Conservation (phyloP, 2,888 invertebrate species). For the Phasia obesa region DNA sequence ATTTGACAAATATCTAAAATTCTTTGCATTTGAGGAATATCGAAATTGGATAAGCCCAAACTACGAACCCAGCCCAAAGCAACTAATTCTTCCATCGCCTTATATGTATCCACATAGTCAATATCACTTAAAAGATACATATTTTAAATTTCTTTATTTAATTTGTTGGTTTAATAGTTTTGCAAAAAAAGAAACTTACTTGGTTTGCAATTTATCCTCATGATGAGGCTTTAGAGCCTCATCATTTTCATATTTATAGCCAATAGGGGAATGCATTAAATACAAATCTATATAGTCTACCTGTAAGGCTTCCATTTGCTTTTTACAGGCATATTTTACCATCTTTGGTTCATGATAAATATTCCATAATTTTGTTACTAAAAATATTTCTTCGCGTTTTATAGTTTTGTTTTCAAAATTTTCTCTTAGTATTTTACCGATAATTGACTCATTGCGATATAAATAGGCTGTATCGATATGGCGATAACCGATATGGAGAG, state of each 20-base stretch:
- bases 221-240: slow-evolving; percentile 74
- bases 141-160: neutral
- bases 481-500: slow-evolving; percentile 88
- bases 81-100: slow-evolving; percentile 89
- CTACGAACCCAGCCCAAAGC: slow-evolving; percentile 87
- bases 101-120: slow-evolving; percentile 90
- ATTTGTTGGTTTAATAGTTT: neutral
- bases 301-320: slow-evolving; percentile 85
- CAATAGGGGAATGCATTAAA: slow-evolving; percentile 91
- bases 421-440: slow-evolving; percentile 85
- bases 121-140: slow-evolving; percentile 83
- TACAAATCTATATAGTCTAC: slow-evolving; percentile 90
- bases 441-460: slow-evolving; percentile 87
- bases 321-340: slow-evolving; percentile 83
- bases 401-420: slow-evolving; percentile 85
- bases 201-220: slow-evolving; percentile 73
- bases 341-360: slow-evolving; percentile 74
- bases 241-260: slow-evolving; percentile 83
- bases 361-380: slow-evolving; percentile 84
- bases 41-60: slow-evolving; percentile 94
- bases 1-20: slow-evolving; percentile 86
- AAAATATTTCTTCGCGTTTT: slow-evolving; percentile 86
- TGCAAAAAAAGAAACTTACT: slow-evolving; percentile 69
- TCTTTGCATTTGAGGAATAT: slow-evolving; percentile 88
- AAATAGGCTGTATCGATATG: slow-evolving; percentile 86